Base-by-base conservation (phyloP, 2,888 invertebrate genomes). In the Cloeon dipterum region DNA sequence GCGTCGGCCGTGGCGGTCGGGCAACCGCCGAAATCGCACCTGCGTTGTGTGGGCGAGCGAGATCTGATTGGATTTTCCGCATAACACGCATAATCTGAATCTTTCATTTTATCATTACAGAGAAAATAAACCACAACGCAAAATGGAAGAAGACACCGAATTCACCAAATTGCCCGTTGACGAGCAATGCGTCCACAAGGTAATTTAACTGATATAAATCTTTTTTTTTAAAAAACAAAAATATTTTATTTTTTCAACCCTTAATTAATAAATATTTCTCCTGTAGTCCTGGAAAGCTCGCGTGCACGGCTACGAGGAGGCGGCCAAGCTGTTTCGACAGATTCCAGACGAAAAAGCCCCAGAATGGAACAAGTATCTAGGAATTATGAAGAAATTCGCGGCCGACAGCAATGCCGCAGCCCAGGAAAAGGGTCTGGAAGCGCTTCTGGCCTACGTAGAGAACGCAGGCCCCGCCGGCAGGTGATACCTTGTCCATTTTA, bases 391-490 rank as follows among this genome's bases (percentile, higher is more conserved):
- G 55, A 93, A 93, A 57, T 89, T 94, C 67, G 89, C 91, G 0
- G 62, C 70, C 1, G 94, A 96, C 54, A 82, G 78, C 48, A 93
- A 96, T 74, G 93, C 78, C 13, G 72, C 83, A 42, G 91, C 93
- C 2, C 93, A 93, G 54, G 94, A 96, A 52, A 93, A 83, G 62
- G 94, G 88, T 11, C 54, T 96, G 46, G 93, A 91, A 52, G 89
- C 93, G 7, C 76, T 85, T 0, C 56, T 91, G 37, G 78, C 81
- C 26, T 96, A 76, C 57, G 74, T 89, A 1, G 88, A 93, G 56
- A 89, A 89, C 61, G 85, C 89, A 50, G 75, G 72, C 0, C 64
- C 70, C 49, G 86, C 88, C 37, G 79, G 81, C 34, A 89, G 82
- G 68, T 54, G 26, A n/a, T 19, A 16, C 20, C 7, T 5, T 26